These are phyloP conservation scores for Melanocharis versteri DNA, from an alignment of 2,113 vertebrate species.

Conservation along the genomic window DNA sequence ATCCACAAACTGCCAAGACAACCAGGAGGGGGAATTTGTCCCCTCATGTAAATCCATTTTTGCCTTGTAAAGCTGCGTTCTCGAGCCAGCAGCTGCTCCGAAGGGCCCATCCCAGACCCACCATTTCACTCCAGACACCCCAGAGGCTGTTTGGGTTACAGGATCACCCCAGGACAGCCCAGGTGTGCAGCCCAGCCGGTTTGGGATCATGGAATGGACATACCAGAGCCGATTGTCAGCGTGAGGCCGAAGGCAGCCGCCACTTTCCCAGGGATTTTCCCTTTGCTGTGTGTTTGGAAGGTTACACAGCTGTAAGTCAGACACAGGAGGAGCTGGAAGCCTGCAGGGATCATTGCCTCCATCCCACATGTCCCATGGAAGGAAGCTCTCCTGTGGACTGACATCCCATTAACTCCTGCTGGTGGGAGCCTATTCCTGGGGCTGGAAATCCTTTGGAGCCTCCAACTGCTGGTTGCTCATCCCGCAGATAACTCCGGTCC, in stretches of 20 bases:
- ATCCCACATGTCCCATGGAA: not conserved
- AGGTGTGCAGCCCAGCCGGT: not conserved
- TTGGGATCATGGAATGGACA: not conserved
- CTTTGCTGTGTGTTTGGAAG: conserved; percentile 35
- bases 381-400: not conserved
- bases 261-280: conserved; percentile 41
- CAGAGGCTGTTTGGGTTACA: not conserved
- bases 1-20: not conserved
- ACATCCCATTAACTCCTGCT: conserved; percentile 37
- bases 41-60: not conserved
- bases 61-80: not conserved
- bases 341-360: conserved; percentile 4
- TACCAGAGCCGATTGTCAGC: not conserved
- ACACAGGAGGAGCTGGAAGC: conserved; percentile 1
- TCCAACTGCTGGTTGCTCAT: not conserved
- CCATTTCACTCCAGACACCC: not conserved
- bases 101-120: not conserved
- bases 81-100: not conserved
- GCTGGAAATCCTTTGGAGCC: not conserved
- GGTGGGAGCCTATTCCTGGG: not conserved
- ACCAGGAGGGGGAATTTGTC: not conserved
- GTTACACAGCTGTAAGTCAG: conserved; percentile 43
- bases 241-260: not conserved
- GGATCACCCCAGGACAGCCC: not conserved
- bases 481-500: not conserved